These are phyloP conservation scores for Thecocarcelia acutangulata DNA, from an alignment of 2,888 invertebrate genomes.

Conservation along the genomic window DNA sequence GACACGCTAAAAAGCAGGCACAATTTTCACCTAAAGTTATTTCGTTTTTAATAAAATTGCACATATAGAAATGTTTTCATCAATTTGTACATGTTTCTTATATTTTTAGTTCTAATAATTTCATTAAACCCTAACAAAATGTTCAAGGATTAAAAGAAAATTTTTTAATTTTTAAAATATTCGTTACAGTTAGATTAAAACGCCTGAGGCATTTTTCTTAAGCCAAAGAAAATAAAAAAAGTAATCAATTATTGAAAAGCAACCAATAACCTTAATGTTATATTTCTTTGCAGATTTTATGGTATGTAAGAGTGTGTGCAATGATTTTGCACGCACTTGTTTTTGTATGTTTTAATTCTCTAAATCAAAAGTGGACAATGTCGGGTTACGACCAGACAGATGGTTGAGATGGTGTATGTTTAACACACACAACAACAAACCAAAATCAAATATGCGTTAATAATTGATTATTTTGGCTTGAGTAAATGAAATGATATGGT, in stretches of 20 bases:
- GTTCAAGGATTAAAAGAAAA: no score
- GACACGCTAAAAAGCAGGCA: no score
- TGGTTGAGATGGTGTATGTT: conserved; percentile 34
- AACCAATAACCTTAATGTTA: conserved; percentile 25
- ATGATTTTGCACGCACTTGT: conserved; percentile 55
- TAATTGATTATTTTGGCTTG: conserved; percentile 71
- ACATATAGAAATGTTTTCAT: no score
- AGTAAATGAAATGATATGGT: conserved; percentile 66
- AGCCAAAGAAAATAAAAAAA: background rate
- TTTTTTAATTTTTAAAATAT: no score
- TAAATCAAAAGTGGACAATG: conserved; percentile 3
- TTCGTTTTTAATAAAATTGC: no score
- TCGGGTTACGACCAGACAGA: background rate
- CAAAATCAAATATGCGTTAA: conserved; percentile 71
- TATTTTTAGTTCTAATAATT: no score
- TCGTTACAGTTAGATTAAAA: no score
- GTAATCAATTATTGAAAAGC: conserved; percentile 14
- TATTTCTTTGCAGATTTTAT: conserved; percentile 36
- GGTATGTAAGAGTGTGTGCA: background rate
- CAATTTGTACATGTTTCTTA: no score
- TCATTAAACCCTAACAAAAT: no score
- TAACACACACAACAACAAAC: conserved; percentile 60
- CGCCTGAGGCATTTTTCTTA: background rate
- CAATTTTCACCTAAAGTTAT: no score
- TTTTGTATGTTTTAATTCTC: conserved; percentile 20